Evolutionary conservation across 2,888 invertebrate species (phyloP), one percentile per base, ranked within the genome.

Genomic region (Salpingus planirostris): DNA sequence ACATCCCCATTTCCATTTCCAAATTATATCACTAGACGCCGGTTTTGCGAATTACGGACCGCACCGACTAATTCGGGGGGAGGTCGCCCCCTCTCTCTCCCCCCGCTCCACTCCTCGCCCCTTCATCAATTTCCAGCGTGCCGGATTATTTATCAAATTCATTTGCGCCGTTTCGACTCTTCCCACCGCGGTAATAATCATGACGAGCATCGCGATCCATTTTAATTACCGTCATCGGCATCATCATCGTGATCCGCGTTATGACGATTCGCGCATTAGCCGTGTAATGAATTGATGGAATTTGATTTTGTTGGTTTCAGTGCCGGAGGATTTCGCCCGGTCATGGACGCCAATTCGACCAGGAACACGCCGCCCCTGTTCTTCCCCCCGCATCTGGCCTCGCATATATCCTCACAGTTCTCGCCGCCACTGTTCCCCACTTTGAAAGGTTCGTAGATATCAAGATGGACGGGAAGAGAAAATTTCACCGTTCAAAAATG

Each of bases 401-500:
- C 80, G 2, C 78, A 79, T 54, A 68, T 76, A 42, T 66, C 83
- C 29, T 78, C 86, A 50, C 75, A 80, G 67, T 76, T 88, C 69
- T 72, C 79, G 30, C 87, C 88, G 49, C 87, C 88, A 4, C 73
- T 89, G 49, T 89, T 89, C 64, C 80, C 84, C 31, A 70, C 73
- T 33, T 69, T 86, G 39, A 86, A 86, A 81, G 85, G 85, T 84
- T n/a, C n/a, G n/a, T n/a, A n/a, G n/a, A n/a, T n/a, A n/a, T n/a
- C n/a, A n/a, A n/a, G n/a, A n/a, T n/a, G n/a, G n/a, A n/a, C n/a
- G n/a, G n/a, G n/a, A n/a, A n/a, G n/a, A n/a, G n/a, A n/a, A n/a
- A n/a, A n/a, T n/a, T n/a, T n/a, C n/a, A n/a, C n/a, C n/a, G n/a
- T n/a, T n/a, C n/a, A n/a, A n/a, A n/a, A n/a, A n/a, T n/a, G n/a